Percentiles rank a stretch among this genome's conserved stretches.
These are phyloP conservation scores for Andrena praecox DNA, from an alignment of 2,888 invertebrate species.

Conservation along the genomic window DNA sequence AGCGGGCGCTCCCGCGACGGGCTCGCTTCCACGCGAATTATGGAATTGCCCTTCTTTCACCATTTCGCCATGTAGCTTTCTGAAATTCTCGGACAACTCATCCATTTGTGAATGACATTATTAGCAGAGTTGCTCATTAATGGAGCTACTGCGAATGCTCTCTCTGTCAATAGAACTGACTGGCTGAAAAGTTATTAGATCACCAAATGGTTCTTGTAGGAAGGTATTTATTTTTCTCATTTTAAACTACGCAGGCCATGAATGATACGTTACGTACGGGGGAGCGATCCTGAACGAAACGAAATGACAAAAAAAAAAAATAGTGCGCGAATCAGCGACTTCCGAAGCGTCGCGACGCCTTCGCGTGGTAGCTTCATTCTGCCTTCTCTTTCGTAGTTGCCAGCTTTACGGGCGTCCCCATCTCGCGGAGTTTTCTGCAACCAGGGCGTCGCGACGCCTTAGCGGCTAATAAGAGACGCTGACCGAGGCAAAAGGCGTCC, in stretches of 20 bases:
- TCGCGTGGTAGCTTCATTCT: conserved; percentile 28
- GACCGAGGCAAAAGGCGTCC: conserved; percentile 45
- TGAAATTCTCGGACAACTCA: too few species aligned
- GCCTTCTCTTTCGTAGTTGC: conserved; percentile 40
- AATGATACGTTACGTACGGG: background rate
- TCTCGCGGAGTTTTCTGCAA: conserved; percentile 83
- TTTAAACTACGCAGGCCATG: background rate
- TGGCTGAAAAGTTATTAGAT: too few species aligned
- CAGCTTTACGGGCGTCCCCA: conserved; percentile 78
- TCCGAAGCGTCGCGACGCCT: conserved; percentile 49
- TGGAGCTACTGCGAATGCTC: too few species aligned
- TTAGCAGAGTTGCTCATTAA: too few species aligned
- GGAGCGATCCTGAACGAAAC: background rate
- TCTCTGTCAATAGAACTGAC: too few species aligned
- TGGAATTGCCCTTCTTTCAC: too few species aligned
- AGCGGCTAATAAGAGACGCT: conserved; percentile 79
- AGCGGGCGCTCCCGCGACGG: background rate
- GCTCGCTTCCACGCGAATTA: background rate
- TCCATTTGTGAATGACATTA: too few species aligned
- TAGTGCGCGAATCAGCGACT: conserved; percentile 4
- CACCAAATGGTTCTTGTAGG: too few species aligned
- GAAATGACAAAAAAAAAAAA: background rate
- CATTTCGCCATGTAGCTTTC: too few species aligned
- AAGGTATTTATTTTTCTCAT: background rate
- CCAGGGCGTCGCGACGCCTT: conserved; percentile 82